Percentiles rank a stretch among this genome's conserved stretches.
Conservation (phyloP, 2,888 invertebrate genomes). For the Vesta saturnalis region DNA sequence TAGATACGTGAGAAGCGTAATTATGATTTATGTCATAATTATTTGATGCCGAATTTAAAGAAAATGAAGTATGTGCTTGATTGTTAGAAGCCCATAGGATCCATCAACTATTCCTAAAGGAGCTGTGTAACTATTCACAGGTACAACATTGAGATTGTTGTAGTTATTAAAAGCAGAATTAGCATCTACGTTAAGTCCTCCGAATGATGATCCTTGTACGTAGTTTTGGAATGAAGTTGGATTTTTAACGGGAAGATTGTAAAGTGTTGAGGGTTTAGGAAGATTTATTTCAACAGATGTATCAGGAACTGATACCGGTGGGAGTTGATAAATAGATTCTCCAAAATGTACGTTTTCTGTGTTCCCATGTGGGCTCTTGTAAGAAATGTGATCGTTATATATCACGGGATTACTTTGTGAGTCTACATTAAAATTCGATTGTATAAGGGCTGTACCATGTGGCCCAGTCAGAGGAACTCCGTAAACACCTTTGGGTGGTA, state of each 20-base stretch:
- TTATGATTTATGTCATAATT: not conserved
- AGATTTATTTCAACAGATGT: constrained; percentile 62
- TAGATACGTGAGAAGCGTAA: constrained; percentile 17
- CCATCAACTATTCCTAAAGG: constrained; percentile 65
- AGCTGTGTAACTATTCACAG: constrained; percentile 66
- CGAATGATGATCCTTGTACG: constrained; percentile 50
- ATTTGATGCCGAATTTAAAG: not conserved
- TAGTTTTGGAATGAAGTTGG: constrained; percentile 64
- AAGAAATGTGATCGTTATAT: constrained; percentile 71
- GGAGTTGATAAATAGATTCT: constrained; percentile 69
- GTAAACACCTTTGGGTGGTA: constrained; percentile 70
- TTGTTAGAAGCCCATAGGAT: constrained; percentile 62
- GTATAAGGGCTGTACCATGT: constrained; percentile 60
- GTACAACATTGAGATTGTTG: constrained; percentile 56
- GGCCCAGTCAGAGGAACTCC: constrained; percentile 68
- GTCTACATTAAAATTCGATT: constrained; percentile 43
- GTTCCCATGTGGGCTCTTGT: constrained; percentile 69
- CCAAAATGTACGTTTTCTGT: constrained; percentile 64
- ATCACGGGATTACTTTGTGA: constrained; percentile 72
- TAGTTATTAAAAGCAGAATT: constrained; percentile 39
- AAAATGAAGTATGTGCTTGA: not conserved
- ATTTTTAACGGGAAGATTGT: constrained; percentile 64
- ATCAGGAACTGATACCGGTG: constrained; percentile 69
- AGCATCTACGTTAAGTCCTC: constrained; percentile 42
- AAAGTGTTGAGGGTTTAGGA: constrained; percentile 65